Evolutionary conservation across 2,888 invertebrate genomes (phyloP), one percentile per base, ranked within the genome.

Genomic region (Cheilosia pagana): DNA sequence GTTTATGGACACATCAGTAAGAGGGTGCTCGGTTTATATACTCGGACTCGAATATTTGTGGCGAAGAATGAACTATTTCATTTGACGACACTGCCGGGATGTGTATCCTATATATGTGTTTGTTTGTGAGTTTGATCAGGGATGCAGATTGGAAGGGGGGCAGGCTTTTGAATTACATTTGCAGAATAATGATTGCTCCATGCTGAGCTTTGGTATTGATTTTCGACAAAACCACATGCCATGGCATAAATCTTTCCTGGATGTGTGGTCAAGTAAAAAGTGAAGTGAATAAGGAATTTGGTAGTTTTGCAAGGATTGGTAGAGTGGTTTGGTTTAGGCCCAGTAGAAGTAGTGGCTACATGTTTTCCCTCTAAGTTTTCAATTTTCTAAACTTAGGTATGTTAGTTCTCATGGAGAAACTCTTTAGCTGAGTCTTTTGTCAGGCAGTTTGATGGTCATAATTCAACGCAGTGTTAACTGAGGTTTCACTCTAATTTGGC

Each of bases 1-100:
- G 57, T 78, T 74, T 82, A 82, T 62, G 71, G 55, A 25, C 35
- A 57, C 39, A n/a, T n/a, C n/a, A 19, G 23, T 28, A 41, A 48
- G 62, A 10, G 52, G n/a, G 35, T 65, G 52, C 4, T 19, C n/a
- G 25, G 3, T 28, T n/a, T n/a, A 41, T 23, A 2, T 16, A 16
- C 5, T n/a, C 19, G 16, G 23, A 25, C 65, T 52, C 7, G 4
- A 23, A 5, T 19, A 41, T 25, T 25, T 19, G 21, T 39, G 45
- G 7, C 23, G 21, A 35, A 35, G 63, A 50, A n/a, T 4, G 45
- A 50, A 63, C 50, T 50, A n/a, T 39, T 19, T 35, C 4, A 12
- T 63, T 63, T 50, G 68, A 43, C 43, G 28, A 39, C n/a, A 1
- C 35, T 41, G n/a, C n/a, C n/a, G n/a, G 7, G 41, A 72, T 53